Base-by-base conservation (phyloP, 2,797 vertebrate species). In the Spinibarbus caldwelli region DNA sequence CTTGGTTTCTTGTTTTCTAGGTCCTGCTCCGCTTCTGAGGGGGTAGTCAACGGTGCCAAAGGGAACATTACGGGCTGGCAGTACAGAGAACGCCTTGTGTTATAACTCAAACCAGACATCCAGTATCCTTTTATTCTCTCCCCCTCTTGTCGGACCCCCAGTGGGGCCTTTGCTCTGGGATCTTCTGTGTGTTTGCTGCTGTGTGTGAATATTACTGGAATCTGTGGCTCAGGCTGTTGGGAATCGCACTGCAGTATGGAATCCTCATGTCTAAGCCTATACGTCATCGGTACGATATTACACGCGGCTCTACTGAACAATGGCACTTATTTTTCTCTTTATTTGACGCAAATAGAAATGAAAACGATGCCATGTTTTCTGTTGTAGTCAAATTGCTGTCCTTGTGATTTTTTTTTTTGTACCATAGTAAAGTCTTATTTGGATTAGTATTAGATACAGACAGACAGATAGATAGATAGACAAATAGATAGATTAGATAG, bases 51-150 rank as follows among this genome's bases (percentile, higher is more conserved):
- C 47, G 9, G 62, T 87, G 91, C 89, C 89, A 90, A 83, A 86
- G 85, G 82, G 85, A 90, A 85, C 84, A 90, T 88, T 85, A 90
- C 84, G 68, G 67, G 31, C 82, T 88, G 78, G 80, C 79, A 86
- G 86, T 49, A 91, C 90, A 91, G 91, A 90, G 89, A 79, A 88
- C 62, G 87, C 89, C 84, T 91, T 91, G 91, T 91, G 88, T 89
- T 70, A 82, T 90, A 91, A 91, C 86, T 90, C 81, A 86, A 90
- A 90, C 88, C 91, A 91, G 91, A 91, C 85, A 77, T 80, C 21
- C 57, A 84, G 76, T 62, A 80, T 87, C 85, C 78, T 86, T 54
- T 45, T 54, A 57, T 75, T 72, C 54, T 3, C 67, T 26, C 87
- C 68, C 70, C 59, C 82, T 21, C 64, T 54, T 70, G 45, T 29